A percentile compares a stretch with the other conserved stretches of the same genome.
phyloP scores from a whole-genome alignment of 35 echinoderm and acorn worm species.

The Anneissia japonica region DNA sequence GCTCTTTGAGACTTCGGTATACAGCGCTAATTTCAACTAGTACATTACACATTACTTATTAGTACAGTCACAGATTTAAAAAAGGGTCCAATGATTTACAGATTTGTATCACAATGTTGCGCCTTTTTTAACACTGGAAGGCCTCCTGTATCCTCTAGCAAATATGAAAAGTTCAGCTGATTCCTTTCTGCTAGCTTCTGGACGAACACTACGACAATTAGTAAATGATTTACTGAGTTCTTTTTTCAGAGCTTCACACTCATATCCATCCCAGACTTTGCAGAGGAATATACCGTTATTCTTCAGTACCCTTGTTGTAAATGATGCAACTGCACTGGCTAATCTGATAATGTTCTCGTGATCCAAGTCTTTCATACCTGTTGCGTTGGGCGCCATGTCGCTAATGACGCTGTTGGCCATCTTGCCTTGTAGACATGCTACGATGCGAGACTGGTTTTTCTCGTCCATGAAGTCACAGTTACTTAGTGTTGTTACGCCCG shows the following conservation, averaged over 20 bases:
- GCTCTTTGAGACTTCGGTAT: too few relatives aligned
- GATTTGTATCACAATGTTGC: too few relatives aligned
- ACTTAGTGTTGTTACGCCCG: slow-evolving; percentile 52
- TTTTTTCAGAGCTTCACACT: slow-evolving; percentile 30
- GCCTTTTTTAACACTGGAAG: too few relatives aligned
- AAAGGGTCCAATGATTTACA: too few relatives aligned
- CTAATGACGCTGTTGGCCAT: slow-evolving; percentile 44
- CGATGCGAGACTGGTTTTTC: slow-evolving; percentile 43
- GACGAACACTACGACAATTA: slow-evolving; percentile 53
- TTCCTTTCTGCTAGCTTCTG: slow-evolving; percentile 78
- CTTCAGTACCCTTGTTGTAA: slow-evolving; percentile 36
- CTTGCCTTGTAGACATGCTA: slow-evolving; percentile 16
- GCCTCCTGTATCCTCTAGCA: slow-evolving; percentile 70
- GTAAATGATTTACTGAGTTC: slow-evolving; percentile 50
- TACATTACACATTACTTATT: too few relatives aligned
- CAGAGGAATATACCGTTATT: slow-evolving; percentile 68
- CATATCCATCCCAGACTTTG: slow-evolving; percentile 87
- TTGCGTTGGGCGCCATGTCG: slow-evolving; percentile 95
- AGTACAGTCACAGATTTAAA: too few relatives aligned
- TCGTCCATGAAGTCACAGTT: slow-evolving; percentile 60
- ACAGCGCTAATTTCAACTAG: too few relatives aligned
- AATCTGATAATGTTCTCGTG: slow-evolving; percentile 75
- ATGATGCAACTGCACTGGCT: slow-evolving; percentile 31
- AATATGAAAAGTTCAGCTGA: slow-evolving; percentile 77
- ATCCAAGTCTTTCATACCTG: slow-evolving; percentile 71